Conservation (phyloP, 1,140 invertebrate genomes). For the Patella vulgata region DNA sequence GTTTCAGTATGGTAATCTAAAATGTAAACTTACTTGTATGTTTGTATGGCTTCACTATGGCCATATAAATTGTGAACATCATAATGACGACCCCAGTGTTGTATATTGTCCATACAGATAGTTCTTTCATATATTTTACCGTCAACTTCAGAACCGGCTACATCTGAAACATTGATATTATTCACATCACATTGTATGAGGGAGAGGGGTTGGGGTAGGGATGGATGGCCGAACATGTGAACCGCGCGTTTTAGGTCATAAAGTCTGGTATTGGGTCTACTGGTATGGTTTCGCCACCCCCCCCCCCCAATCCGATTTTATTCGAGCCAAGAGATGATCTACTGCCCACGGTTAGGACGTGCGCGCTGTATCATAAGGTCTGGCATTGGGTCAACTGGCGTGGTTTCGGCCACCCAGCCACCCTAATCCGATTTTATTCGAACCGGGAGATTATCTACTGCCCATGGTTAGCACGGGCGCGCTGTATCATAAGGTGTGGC, state of each 20-base stretch:
- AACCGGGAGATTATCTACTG: no score
- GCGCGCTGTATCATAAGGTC: no score
- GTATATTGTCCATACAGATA: slow-evolving; percentile 48
- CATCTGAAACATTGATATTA: no score
- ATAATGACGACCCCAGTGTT: slow-evolving; percentile 47
- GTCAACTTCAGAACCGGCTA: slow-evolving; percentile 28
- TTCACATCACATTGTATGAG: slow-evolving; percentile 2
- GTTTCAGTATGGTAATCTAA: no score
- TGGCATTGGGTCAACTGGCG: no score
- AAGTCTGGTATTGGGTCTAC: neutral
- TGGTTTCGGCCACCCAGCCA: no score
- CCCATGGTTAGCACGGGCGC: no score
- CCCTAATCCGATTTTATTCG: no score
- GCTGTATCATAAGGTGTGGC: no score
- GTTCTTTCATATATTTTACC: slow-evolving; percentile 54
- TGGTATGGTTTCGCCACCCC: neutral
- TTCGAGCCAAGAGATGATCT: no score
- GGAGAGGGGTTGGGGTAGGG: neutral
- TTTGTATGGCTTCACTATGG: slow-evolving; percentile 41
- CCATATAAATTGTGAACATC: slow-evolving; percentile 61
- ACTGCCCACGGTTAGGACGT: no score
- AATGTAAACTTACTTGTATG: slow-evolving; percentile 42
- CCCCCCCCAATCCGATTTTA: neutral
- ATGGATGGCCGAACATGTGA: neutral
- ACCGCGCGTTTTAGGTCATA: neutral